Conservation (phyloP, 2,888 invertebrate genomes). For the Cistogaster globosa region DNA sequence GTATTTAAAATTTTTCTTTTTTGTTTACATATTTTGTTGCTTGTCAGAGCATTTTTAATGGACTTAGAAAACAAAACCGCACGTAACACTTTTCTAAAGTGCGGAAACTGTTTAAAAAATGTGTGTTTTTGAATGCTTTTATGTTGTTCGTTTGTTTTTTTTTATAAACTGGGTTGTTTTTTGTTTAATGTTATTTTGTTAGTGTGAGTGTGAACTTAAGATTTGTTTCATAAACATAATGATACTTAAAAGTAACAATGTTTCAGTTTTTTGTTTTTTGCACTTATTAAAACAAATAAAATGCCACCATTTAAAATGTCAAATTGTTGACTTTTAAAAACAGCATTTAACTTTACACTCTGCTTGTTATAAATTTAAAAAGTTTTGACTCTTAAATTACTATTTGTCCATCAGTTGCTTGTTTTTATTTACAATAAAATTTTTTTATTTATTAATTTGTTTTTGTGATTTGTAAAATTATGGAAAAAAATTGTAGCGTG, state of each 20-base stretch:
- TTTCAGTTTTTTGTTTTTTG: slow-evolving; percentile 39
- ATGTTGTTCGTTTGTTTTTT: not conserved
- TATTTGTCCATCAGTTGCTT: slow-evolving; percentile 19
- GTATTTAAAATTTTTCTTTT: slow-evolving; percentile 29
- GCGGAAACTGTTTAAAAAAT: slow-evolving; percentile 64
- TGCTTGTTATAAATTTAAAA: slow-evolving; percentile 37
- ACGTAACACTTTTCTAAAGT: slow-evolving; percentile 46
- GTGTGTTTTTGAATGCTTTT: not conserved
- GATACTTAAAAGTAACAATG: slow-evolving; percentile 39
- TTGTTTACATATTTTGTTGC: not conserved
- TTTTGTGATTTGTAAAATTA: slow-evolving; percentile 45
- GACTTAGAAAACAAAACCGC: slow-evolving; percentile 61
- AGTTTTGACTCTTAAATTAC: slow-evolving; percentile 54
- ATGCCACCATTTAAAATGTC: slow-evolving; percentile 50
- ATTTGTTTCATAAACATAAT: slow-evolving; percentile 48
- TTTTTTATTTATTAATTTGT: not conserved
- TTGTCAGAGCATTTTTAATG: slow-evolving; percentile 55
- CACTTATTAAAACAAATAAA: slow-evolving; percentile 24
- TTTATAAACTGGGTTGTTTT: slow-evolving; percentile 39
- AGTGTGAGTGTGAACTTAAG: slow-evolving; percentile 1
- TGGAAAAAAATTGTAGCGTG: not conserved
- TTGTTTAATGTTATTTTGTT: not conserved
- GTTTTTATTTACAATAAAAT: slow-evolving; percentile 41
- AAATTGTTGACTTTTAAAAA: slow-evolving; percentile 50
- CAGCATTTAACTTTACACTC: slow-evolving; percentile 23